Evolutionary conservation across 2,113 vertebrate genomes (phyloP).

Genomic region (Pelvicachromis taeniatus): DNA sequence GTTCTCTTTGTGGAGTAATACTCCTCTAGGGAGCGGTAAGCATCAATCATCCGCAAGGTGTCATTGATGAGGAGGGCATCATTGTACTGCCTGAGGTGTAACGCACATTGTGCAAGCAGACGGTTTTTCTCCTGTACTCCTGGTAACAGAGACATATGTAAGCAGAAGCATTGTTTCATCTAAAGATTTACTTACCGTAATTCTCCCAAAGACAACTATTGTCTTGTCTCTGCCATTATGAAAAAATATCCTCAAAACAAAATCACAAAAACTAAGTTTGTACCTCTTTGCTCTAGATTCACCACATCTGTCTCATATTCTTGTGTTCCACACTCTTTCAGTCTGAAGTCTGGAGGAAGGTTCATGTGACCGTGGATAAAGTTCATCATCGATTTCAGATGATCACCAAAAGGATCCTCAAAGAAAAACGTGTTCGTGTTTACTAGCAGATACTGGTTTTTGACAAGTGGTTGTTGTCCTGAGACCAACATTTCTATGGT

Average conservation of each 20-base stretch:
- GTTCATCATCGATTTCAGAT: constrained; percentile 81
- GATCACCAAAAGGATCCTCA: constrained; percentile 87
- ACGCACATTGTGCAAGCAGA: constrained; percentile 70
- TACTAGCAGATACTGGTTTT: not conserved
- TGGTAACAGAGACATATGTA: constrained; percentile 27
- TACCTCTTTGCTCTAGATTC: constrained; percentile 78
- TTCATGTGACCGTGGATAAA: constrained; percentile 74
- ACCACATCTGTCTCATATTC: constrained; percentile 83
- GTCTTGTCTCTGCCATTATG: not conserved
- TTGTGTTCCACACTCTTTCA: constrained; percentile 79
- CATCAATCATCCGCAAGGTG: constrained; percentile 80
- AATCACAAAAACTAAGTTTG: not conserved
- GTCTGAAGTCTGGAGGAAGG: not conserved
- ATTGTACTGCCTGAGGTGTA: constrained; percentile 87
- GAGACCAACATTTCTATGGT: not conserved
- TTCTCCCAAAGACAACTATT: not conserved
- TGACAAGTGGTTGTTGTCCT: not conserved
- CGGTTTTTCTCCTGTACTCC: constrained; percentile 64
- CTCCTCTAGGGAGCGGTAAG: constrained; percentile 69
- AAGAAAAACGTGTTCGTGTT: not conserved
- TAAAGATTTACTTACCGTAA: not conserved
- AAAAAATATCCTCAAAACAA: no score
- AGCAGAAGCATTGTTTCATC: not conserved
- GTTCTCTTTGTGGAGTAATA: constrained; percentile 68
- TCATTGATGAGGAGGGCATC: constrained; percentile 86